Percentiles rank a stretch among this genome's conserved stretches.
phyloP scores from a whole-genome alignment of 2,797 vertebrate species.

The Glyptemys insculpta region DNA sequence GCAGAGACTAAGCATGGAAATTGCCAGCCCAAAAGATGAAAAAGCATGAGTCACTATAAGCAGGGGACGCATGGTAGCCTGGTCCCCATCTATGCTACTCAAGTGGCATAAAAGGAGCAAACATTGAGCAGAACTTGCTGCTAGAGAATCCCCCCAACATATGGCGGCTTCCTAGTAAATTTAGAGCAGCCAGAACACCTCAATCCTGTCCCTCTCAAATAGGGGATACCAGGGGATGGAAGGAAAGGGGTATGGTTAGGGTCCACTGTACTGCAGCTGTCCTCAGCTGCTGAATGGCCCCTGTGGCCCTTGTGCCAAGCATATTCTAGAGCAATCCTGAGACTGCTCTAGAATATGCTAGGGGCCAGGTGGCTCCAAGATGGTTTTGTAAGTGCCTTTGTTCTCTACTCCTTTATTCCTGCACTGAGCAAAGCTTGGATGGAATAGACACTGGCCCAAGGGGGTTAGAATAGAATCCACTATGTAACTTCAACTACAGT shows the following conservation, averaged over 20 bases:
- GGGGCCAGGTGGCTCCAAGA: not conserved
- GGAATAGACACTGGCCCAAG: not conserved
- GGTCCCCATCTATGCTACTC: not conserved
- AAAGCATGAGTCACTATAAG: not conserved
- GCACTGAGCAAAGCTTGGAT: not conserved
- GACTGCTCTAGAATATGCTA: not conserved
- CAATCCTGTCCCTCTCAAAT: not conserved
- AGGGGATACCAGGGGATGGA: accelerated
- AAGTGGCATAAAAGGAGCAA: not conserved
- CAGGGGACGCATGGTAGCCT: not conserved
- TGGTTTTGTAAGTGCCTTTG: not conserved
- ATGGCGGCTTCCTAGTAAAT: not conserved
- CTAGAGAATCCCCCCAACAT: not conserved
- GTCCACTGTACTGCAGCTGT: not conserved
- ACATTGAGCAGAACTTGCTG: not conserved
- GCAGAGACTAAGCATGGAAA: not conserved
- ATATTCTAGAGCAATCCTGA: not conserved
- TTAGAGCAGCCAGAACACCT: not conserved
- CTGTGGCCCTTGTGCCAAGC: accelerated
- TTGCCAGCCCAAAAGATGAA: not conserved
- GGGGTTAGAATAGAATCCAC: accelerated
- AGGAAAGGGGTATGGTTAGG: accelerated
- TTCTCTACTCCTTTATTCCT: not conserved
- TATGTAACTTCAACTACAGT: not conserved
- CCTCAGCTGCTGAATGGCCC: not conserved